A percentile compares a stretch with the other conserved stretches of the same genome.
Evolutionary conservation across 2,797 vertebrate genomes (phyloP).

Genomic region (Falco columbarius): DNA sequence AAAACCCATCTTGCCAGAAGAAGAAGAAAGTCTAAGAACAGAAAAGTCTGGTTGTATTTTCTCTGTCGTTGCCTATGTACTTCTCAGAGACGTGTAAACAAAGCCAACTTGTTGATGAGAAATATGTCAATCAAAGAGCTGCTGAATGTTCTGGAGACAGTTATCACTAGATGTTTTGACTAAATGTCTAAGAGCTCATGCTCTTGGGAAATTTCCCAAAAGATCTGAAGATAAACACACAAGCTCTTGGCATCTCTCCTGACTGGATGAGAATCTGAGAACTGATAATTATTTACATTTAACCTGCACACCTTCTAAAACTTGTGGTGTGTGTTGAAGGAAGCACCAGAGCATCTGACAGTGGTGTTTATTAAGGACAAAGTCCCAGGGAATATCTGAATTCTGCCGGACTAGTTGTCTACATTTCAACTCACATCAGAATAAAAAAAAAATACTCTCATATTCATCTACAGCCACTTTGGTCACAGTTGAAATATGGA

Average conservation of each 20-base stretch:
- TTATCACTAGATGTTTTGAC: slow-evolving; percentile 66
- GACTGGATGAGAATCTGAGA: slow-evolving; percentile 2
- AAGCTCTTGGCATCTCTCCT: slow-evolving; percentile 37
- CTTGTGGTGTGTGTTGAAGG: background rate
- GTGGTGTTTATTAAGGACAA: background rate
- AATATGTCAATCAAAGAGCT: slow-evolving; percentile 68
- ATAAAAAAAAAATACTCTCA: background rate
- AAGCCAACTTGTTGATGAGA: slow-evolving; percentile 71
- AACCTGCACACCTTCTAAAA: background rate
- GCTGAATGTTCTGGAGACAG: slow-evolving; percentile 67
- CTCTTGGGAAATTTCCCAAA: slow-evolving; percentile 60
- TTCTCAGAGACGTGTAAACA: slow-evolving; percentile 51
- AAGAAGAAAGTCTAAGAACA: slow-evolving; percentile 42
- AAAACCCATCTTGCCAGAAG: slow-evolving; percentile 21
- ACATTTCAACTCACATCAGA: background rate
- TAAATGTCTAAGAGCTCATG: slow-evolving; percentile 60
- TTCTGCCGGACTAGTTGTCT: background rate
- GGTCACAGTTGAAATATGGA: background rate
- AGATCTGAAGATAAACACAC: slow-evolving; percentile 65
- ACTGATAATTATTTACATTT: slow-evolving; percentile 50
- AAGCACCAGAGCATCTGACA: background rate
- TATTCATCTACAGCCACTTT: background rate
- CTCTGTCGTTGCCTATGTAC: slow-evolving; percentile 36
- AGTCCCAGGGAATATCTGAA: background rate
- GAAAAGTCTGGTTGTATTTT: slow-evolving; percentile 32